A percentile compares a stretch with the other conserved stretches of the same genome.
Conservation (phyloP, 2,888 invertebrate genomes). For the Hemithea aestivaria region DNA sequence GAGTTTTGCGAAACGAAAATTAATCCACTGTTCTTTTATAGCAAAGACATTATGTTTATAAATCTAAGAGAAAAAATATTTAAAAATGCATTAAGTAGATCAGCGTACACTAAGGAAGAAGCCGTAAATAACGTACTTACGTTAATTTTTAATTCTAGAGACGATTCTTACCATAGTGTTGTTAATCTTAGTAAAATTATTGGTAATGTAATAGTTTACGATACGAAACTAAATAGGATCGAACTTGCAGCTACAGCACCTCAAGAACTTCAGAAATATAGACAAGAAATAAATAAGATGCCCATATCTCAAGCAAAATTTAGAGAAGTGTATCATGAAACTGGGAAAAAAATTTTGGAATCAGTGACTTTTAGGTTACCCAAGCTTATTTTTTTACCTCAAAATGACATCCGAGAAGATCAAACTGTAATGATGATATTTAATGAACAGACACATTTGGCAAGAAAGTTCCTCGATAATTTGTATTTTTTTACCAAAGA, state of each 20-base stretch:
- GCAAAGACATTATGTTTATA: neutral
- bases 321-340: slow-evolving; percentile 1
- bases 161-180: neutral
- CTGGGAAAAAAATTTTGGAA: slow-evolving; percentile 4
- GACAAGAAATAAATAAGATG: neutral
- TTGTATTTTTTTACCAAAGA: slow-evolving; percentile 43
- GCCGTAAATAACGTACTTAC: neutral
- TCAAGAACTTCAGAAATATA: neutral
- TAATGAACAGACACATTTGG: slow-evolving; percentile 31
- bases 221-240: neutral
- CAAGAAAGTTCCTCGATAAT: slow-evolving; percentile 32
- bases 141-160: neutral
- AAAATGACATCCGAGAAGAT: no score
- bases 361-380: slow-evolving; percentile 29
- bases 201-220: neutral
- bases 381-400: slow-evolving; percentile 13
- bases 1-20: neutral
- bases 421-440: no score
- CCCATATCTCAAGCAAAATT: neutral
- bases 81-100: neutral
- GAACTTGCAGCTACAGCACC: neutral
- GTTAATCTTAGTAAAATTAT: neutral
- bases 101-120: neutral
- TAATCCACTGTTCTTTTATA: neutral
- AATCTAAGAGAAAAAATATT: neutral